Evolutionary conservation across 2,797 vertebrate species (phyloP).

Genomic region (Bufotes viridis): DNA sequence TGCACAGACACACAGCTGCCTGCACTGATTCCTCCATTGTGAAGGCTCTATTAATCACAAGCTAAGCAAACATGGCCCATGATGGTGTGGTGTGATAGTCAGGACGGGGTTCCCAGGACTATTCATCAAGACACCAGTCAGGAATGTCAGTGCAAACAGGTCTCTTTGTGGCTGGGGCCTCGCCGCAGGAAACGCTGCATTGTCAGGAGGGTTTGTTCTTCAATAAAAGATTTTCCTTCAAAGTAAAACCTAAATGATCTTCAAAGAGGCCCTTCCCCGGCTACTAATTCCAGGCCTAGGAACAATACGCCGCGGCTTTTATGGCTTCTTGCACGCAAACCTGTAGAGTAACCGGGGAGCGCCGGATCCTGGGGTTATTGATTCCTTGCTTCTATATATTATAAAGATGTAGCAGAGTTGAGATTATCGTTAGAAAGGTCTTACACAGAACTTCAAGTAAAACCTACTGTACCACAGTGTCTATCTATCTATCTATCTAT

Average conservation of each 20-base stretch:
- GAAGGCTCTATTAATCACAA: constrained; percentile 48
- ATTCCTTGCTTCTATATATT: not conserved
- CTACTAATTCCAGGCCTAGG: constrained; percentile 24
- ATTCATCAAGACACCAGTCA: constrained; percentile 29
- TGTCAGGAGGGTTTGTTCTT: constrained; percentile 52
- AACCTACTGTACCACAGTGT: not conserved
- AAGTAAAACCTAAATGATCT: constrained; percentile 55
- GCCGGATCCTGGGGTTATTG: not conserved
- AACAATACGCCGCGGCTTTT: constrained; percentile 15
- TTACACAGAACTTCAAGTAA: not conserved
- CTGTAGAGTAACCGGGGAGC: not conserved
- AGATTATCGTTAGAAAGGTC: not conserved
- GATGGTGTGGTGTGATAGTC: not conserved
- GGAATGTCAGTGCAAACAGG: constrained; percentile 54
- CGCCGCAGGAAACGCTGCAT: constrained; percentile 27
- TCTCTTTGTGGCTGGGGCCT: constrained; percentile 10
- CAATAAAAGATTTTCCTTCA: constrained; percentile 54
- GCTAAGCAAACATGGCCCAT: constrained; percentile 28
- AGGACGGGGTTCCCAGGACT: not conserved
- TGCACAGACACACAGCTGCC: constrained; percentile 38
- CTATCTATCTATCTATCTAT: no score
- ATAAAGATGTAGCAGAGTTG: not conserved
- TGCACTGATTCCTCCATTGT: constrained; percentile 39
- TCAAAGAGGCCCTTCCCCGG: constrained; percentile 45
- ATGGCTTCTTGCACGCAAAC: constrained; percentile 21